Base-by-base conservation (phyloP, 2,888 invertebrate species). In the Pegoplata infirma region DNA sequence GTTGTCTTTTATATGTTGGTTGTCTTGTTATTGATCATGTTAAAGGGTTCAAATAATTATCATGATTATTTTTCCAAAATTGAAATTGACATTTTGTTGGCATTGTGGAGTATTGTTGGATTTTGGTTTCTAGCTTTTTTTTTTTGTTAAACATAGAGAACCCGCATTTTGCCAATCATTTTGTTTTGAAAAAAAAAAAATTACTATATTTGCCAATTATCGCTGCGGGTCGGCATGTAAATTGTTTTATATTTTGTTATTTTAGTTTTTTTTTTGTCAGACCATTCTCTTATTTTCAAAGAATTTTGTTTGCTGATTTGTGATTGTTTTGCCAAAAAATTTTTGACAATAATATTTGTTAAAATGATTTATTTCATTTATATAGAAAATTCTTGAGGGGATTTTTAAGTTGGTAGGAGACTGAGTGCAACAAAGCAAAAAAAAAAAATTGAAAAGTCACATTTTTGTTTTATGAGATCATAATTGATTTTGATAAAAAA, bases 21-120 rank as follows among this genome's bases (percentile, higher is more conserved):
- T n/a, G n/a, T n/a, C n/a, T n/a, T n/a, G n/a, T n/a, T n/a, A n/a
- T n/a, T n/a, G n/a, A n/a, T n/a, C 19, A 1, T 32, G 47, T 36
- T 47, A 66, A 49, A 67, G 61, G 56, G 59, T 76, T 61, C 19
- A 63, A 64, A 66, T 71, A 66, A 76, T 71, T 71, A 71, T 67
- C 67, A 66, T 72, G 71, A 71, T 66, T 76, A 61, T 21, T 61
- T 68, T 72, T 28, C 40, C 51, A 49, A n/a, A n/a, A n/a, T n/a
- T n/a, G n/a, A n/a, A n/a, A 76, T 76, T 76, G 76, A 76, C 76
- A 76, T 67, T 76, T 72, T 47, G n/a, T n/a, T n/a, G n/a, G 23
- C 46, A 46, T 32, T n/a, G 32, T 46, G 17, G 23, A 47, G 63
- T 55, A 51, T 21, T 63, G n/a, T 40, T 40, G 12, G 36, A 12